Conservation (phyloP, 2,888 invertebrate species). For the Drosophila peninsularis region DNA sequence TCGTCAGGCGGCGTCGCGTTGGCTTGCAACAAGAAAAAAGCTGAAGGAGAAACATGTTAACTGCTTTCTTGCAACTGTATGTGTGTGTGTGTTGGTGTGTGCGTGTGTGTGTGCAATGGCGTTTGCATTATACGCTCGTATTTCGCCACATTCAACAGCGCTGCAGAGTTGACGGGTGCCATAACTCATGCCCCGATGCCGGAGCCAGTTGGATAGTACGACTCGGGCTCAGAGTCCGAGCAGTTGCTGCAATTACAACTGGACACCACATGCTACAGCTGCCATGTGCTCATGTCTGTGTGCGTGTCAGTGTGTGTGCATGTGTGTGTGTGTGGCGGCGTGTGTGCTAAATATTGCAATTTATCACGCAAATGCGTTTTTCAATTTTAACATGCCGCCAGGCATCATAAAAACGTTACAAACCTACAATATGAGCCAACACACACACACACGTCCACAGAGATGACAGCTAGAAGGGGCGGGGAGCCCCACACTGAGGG, state of each 20-base stretch:
- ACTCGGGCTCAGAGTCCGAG: slow-evolving; percentile 39
- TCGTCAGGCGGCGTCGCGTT: slow-evolving; percentile 72
- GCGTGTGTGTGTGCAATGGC: slow-evolving; percentile 69
- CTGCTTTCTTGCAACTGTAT: slow-evolving; percentile 68
- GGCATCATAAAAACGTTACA: slow-evolving; percentile 83
- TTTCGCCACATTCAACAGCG: slow-evolving; percentile 79
- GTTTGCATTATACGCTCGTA: slow-evolving; percentile 80
- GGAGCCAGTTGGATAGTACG: slow-evolving; percentile 30
- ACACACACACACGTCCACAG: slow-evolving; percentile 27
- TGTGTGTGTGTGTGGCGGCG: slow-evolving; percentile 43
- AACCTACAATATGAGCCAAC: slow-evolving; percentile 76
- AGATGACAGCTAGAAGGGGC: slow-evolving; percentile 10
- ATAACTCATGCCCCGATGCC: slow-evolving; percentile 76
- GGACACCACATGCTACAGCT: slow-evolving; percentile 77
- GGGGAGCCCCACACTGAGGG: slow-evolving; percentile 27
- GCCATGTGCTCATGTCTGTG: slow-evolving; percentile 56
- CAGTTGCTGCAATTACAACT: slow-evolving; percentile 77
- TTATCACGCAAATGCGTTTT: slow-evolving; percentile 85
- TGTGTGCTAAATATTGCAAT: slow-evolving; percentile 84
- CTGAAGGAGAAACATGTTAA: slow-evolving; percentile 79
- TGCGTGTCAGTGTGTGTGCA: slow-evolving; percentile 18
- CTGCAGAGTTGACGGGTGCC: slow-evolving; percentile 78
- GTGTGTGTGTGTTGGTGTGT: slow-evolving; percentile 26
- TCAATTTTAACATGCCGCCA: slow-evolving; percentile 84
- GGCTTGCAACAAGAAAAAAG: slow-evolving; percentile 75